Conservation (phyloP, 2,797 vertebrate genomes). For the Girardinus metallicus region DNA sequence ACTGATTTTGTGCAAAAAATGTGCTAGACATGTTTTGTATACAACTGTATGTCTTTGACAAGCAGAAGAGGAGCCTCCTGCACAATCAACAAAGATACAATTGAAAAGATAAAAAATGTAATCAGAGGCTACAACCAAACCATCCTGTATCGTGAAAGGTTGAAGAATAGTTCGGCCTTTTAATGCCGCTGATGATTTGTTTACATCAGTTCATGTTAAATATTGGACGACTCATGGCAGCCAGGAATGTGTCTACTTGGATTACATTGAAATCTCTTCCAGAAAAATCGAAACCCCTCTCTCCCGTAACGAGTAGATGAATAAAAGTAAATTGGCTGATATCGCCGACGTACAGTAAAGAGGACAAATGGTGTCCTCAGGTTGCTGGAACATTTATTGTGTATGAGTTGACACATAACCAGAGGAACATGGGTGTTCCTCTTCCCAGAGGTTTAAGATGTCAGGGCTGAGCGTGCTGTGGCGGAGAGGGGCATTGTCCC, state of each 20-base stretch:
- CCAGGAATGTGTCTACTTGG: background rate
- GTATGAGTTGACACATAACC: slow-evolving; percentile 63
- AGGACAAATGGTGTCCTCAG: slow-evolving; percentile 61
- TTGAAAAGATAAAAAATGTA: background rate
- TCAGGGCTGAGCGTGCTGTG: slow-evolving; percentile 60
- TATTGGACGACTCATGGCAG: background rate
- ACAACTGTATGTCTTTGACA: too few relatives aligned
- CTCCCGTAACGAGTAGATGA: background rate
- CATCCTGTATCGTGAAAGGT: background rate
- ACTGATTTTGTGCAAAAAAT: too few relatives aligned
- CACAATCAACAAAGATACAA: too few relatives aligned
- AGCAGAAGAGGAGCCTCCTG: too few relatives aligned
- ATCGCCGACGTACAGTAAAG: slow-evolving; percentile 29
- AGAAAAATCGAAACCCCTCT: slow-evolving; percentile 5
- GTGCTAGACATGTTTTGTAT: too few relatives aligned
- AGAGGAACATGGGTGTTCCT: slow-evolving; percentile 81
- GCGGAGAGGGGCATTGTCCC: slow-evolving; percentile 61
- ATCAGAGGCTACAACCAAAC: background rate
- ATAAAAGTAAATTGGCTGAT: slow-evolving; percentile 25
- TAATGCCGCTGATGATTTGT: background rate
- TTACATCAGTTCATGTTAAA: background rate
- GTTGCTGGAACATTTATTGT: slow-evolving; percentile 63
- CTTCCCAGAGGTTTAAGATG: slow-evolving; percentile 81
- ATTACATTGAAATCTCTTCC: background rate
- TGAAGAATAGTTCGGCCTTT: background rate